A percentile compares a stretch with the other conserved stretches of the same genome.
These are phyloP conservation scores for Heterocephalus glaber DNA, from an alignment of 2,113 vertebrate genomes.

Conservation along the genomic window DNA sequence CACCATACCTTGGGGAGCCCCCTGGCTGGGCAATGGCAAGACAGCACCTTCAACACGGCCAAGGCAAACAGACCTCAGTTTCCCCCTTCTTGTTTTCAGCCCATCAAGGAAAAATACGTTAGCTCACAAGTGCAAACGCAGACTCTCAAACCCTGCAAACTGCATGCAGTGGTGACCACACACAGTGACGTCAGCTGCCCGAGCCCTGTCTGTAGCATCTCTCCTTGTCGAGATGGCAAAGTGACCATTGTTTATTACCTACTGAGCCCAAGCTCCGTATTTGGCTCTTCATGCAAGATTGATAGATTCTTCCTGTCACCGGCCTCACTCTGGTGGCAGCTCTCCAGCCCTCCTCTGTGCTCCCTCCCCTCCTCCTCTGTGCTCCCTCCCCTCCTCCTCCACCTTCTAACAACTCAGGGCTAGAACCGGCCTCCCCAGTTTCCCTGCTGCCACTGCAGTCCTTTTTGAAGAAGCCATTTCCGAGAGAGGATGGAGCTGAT, in stretches of 20 bases:
- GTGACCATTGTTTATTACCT: constrained; percentile 63
- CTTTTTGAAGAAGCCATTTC: constrained; percentile 34
- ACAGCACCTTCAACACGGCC: not conserved
- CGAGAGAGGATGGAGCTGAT: not conserved
- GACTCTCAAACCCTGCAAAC: not conserved
- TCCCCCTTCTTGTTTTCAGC: not conserved
- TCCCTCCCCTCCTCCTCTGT: not conserved
- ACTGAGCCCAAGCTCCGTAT: constrained; percentile 48
- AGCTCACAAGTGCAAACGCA: not conserved
- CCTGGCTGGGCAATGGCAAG: not conserved
- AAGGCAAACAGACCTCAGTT: not conserved
- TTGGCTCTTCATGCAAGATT: constrained; percentile 27
- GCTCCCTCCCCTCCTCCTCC: not conserved
- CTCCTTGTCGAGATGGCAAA: not conserved
- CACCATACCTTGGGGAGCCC: not conserved
- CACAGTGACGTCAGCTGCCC: not conserved
- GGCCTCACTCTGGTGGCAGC: constrained; percentile 23
- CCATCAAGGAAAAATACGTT: not conserved
- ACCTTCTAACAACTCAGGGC: not conserved
- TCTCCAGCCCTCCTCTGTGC: not conserved
- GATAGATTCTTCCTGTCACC: constrained; percentile 54
- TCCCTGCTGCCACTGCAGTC: not conserved
- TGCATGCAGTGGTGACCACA: not conserved
- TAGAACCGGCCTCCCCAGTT: not conserved
- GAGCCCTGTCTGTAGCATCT: not conserved